Evolutionary conservation across 2,888 invertebrate species (phyloP), one percentile per base, ranked within the genome.

Genomic region (Stenodema calcarata): DNA sequence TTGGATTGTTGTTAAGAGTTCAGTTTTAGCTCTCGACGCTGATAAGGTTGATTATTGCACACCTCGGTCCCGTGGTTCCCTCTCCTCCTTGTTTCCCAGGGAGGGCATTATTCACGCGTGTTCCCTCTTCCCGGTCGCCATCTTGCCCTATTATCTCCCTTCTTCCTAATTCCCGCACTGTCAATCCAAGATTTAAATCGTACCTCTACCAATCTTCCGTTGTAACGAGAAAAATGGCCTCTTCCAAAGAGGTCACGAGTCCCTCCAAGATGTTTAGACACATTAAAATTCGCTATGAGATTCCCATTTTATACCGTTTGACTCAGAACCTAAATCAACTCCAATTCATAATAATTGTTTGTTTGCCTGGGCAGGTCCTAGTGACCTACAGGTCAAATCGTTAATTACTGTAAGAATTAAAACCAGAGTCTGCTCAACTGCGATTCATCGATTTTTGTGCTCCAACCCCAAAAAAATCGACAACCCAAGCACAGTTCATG

Each of bases 1-100:
- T 84, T 84, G 84, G 84, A 84, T 84, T 84, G 84, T 84, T 84
- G 84, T 73, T 84, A 73, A 84, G 75, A 84, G 84, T 84, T 84
- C 75, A 84, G 73, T 84, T 84, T 84, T 84, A 75, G 84, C 70
- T 42, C 35, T 75, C 23, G 23, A 35, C 69, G 84, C 73, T 73
- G 84, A 84, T 84, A 84, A 84, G 84, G 75, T 75, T 75, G 84
- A 84, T 75, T 44, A 84, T 84, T 73, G 84, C 84, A 73, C 70
- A 54, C 80, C 80, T 54, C 54, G 23, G n/a, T 62, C 62, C 62
- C 62, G 62, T 62, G 62, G 18, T 44, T 44, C 47, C 78, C 42
- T 47, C 83, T 18, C 41, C 42, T 44, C 75, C 35, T 44, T n/a
- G n/a, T 62, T 62, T 62, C 23, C 27, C 9, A 42, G 47, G 16